Base-by-base conservation (phyloP, 1,140 invertebrate species). In the Drosophila nikananu region DNA sequence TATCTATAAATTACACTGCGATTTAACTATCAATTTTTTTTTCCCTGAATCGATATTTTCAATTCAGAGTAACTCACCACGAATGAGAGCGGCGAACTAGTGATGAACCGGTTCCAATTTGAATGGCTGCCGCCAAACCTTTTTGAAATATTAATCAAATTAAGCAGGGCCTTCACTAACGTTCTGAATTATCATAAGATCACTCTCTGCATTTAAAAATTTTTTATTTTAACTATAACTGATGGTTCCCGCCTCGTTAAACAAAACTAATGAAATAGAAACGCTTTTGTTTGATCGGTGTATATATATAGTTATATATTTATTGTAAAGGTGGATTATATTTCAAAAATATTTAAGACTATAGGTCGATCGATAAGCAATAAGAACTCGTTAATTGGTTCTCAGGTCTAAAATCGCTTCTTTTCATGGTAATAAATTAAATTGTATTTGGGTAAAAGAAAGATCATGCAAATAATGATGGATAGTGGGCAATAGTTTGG, bases 281-380 rank as follows among this genome's bases (percentile, higher is more conserved):
- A 42, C 27, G 6, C 12, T 19, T 19, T 21, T 10, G 6, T 10
- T 62, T 9, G 12, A 59, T 32, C 19, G 19, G 62, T 65, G n/a
- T 71, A 37, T 72, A 27, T 48, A 39, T 65, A 57, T 55, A 55
- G 52, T 8, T 23, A 12, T 39, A 70, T 58, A 25, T 66, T 72
- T 72, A 73, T 73, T 72, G 70, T 30, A 71, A 72, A 72, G 27
- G 54, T 58, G 54, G 44, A 76, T 76, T 76, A 51, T 21, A 58
- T 76, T 65, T 76, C 72, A 76, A 76, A 76, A 76, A 76, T 76
- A 76, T 37, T 52, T 76, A 65, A 58, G 19, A 58, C 73, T 76
- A 76, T 37, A 51, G 30, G 42, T 75, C 74, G 72, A 49, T 58
- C 35, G 41, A 42, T 65, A 76, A 70, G 63, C 63, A 64, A 17